Base-by-base conservation (phyloP, 2,888 invertebrate species). In the Andrena bicolor region DNA sequence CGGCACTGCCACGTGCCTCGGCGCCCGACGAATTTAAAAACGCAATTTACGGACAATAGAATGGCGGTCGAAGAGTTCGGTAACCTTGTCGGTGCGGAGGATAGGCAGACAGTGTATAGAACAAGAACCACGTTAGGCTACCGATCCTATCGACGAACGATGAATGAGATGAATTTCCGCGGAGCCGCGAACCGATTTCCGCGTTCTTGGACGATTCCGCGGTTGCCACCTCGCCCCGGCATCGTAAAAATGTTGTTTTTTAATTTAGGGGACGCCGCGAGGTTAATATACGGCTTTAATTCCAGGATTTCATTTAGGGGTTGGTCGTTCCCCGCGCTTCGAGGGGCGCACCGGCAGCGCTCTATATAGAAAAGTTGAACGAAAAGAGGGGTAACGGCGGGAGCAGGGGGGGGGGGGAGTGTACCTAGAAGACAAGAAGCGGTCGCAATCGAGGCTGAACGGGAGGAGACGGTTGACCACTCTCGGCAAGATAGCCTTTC, bases 241-340 rank as follows among this genome's bases (percentile, higher is more conserved):
- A 66, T 84, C 92, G 90, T 92, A 91, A 93, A 89, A 92, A 92
- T 92, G 93, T 93, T 93, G 93, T 93, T 93, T 93, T 93, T 93
- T 93, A 93, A 93, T 93, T 93, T 93, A 92, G 90, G 90, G 90
- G 90, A 86, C 89, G 90, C 90, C 89, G 85, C 86, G 87, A 86
- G 91, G 91, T 93, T 93, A 93, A 93, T 93, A 92, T 93, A 92
- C 91, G 92, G 90, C 90, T 93, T 93, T 93, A 93, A 93, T 93
- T 93, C 93, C 90, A 89, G 91, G 90, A 92, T 93, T 93, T 93
- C 93, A 91, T 92, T 93, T 91, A 90, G 82, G 86, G 88, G 88
- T 77, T 74, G 71, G 82, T 71, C 80, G 85, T 84, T 16, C 88
- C 86, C 83, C 79, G 76, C 81, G 86, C 82, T 76, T 74, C 75